Evolutionary conservation across 2,888 invertebrate species (phyloP).

Genomic region (Drosophila flavopinicola): DNA sequence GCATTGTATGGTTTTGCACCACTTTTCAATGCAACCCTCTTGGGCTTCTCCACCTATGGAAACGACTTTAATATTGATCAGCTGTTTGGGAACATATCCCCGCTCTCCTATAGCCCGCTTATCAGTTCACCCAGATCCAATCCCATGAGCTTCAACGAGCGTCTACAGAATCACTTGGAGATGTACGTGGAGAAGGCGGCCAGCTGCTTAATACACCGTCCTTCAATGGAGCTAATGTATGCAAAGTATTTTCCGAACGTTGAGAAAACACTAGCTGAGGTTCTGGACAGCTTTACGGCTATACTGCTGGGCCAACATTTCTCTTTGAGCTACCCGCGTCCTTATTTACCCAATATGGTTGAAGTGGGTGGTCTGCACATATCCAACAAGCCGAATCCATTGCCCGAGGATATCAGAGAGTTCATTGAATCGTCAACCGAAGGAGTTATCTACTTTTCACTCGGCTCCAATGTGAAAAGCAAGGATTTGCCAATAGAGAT

Average conservation of each 20-base stretch:
- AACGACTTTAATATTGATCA: constrained; percentile 56
- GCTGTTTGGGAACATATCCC: constrained; percentile 71
- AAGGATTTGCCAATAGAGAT: constrained; percentile 68
- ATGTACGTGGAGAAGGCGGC: constrained; percentile 50
- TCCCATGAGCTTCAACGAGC: constrained; percentile 81
- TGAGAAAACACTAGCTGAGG: constrained; percentile 56
- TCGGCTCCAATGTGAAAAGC: constrained; percentile 83
- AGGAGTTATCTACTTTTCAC: constrained; percentile 85
- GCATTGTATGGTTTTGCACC: constrained; percentile 76
- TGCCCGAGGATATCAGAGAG: constrained; percentile 78
- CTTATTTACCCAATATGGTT: constrained; percentile 82
- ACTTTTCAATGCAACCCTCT: constrained; percentile 70
- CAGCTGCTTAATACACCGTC: constrained; percentile 62
- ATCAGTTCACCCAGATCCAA: constrained; percentile 62
- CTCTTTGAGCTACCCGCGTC: constrained; percentile 72
- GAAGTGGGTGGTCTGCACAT: constrained; percentile 83
- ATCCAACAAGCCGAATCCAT: constrained; percentile 58
- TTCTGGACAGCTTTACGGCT: constrained; percentile 74
- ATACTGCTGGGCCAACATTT: constrained; percentile 82
- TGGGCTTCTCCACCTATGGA: constrained; percentile 69
- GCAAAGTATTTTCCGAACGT: constrained; percentile 69
- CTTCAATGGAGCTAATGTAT: constrained; percentile 64
- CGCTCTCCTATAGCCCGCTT: constrained; percentile 77
- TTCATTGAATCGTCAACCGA: constrained; percentile 83
- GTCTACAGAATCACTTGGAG: constrained; percentile 76